Conservation (phyloP, 1,140 invertebrate genomes). For the Batillaria attramentaria region DNA sequence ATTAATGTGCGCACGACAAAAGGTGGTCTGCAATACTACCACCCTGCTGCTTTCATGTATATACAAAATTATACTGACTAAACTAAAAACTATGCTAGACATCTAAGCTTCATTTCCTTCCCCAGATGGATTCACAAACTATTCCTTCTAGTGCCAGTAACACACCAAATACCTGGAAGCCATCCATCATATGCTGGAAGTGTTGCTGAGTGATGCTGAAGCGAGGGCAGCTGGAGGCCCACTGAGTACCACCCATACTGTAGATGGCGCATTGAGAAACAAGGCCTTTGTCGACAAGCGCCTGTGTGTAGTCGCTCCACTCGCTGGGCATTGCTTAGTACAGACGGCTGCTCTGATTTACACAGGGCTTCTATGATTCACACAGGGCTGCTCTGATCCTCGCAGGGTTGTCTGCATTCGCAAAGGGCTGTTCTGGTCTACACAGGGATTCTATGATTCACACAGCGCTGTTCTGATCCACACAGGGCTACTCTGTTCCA, state of each 20-base stretch:
- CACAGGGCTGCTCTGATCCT: too few species aligned
- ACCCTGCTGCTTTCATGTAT: background rate
- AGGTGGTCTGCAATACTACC: background rate
- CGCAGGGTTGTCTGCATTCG: too few species aligned
- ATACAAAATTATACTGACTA: background rate
- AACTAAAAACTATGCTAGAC: background rate
- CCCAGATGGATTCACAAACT: too few species aligned
- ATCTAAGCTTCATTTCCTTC: too few species aligned
- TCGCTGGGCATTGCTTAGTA: background rate
- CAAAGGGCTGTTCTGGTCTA: too few species aligned
- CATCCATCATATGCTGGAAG: constrained; percentile 1
- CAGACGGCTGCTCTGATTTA: too few species aligned
- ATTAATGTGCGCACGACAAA: too few species aligned
- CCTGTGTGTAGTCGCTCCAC: constrained; percentile 12
- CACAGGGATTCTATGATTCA: too few species aligned
- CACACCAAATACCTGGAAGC: constrained; percentile 14
- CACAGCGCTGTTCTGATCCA: too few species aligned
- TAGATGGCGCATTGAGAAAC: constrained; percentile 17
- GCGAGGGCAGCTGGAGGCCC: background rate
- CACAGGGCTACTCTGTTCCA: too few species aligned
- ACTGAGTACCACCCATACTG: background rate
- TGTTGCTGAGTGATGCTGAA: background rate
- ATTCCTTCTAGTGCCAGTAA: background rate
- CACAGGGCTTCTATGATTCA: too few species aligned
- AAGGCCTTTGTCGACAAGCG: background rate